Percentiles rank a stretch among this genome's conserved stretches.
These are phyloP conservation scores for Clarias fuscus DNA, from an alignment of 2,797 vertebrate genomes.

Conservation along the genomic window DNA sequence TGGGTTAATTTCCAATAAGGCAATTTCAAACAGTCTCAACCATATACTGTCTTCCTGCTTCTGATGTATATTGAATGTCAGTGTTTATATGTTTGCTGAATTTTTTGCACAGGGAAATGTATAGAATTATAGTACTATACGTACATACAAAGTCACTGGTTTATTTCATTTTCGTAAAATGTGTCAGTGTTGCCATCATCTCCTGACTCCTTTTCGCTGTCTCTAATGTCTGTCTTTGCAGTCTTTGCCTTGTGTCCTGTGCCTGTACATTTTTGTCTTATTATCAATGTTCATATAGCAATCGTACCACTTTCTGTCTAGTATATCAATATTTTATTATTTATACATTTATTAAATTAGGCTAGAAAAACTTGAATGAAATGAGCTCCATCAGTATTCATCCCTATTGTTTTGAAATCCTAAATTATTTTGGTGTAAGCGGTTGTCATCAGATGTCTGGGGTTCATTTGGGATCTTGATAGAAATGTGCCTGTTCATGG, in stretches of 20 bases:
- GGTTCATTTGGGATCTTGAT: neutral
- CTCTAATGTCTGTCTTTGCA: slow-evolving; percentile 38
- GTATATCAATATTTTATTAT: neutral
- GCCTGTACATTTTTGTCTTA: slow-evolving; percentile 52
- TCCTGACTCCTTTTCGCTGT: slow-evolving; percentile 56
- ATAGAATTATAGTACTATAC: neutral
- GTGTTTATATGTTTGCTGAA: neutral
- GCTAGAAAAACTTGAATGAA: neutral
- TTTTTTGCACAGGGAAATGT: neutral
- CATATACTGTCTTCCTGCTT: neutral
- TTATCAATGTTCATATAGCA: slow-evolving; percentile 50
- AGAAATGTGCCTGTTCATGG: neutral
- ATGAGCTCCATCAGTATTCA: neutral
- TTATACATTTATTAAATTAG: neutral
- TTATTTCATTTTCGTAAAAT: slow-evolving; percentile 24
- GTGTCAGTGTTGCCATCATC: slow-evolving; percentile 42
- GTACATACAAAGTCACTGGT: slow-evolving; percentile 3
- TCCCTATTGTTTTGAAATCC: neutral
- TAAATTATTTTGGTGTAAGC: slow-evolving; percentile 5
- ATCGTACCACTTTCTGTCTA: neutral
- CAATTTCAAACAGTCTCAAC: neutral
- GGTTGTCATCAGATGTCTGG: neutral
- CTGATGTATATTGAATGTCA: slow-evolving; percentile 21
- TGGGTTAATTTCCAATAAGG: neutral
- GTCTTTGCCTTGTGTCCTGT: slow-evolving; percentile 43